Evolutionary conservation across 2,888 invertebrate species (phyloP), one percentile per base, ranked within the genome.

Genomic region (Chrysodeixis includens): DNA sequence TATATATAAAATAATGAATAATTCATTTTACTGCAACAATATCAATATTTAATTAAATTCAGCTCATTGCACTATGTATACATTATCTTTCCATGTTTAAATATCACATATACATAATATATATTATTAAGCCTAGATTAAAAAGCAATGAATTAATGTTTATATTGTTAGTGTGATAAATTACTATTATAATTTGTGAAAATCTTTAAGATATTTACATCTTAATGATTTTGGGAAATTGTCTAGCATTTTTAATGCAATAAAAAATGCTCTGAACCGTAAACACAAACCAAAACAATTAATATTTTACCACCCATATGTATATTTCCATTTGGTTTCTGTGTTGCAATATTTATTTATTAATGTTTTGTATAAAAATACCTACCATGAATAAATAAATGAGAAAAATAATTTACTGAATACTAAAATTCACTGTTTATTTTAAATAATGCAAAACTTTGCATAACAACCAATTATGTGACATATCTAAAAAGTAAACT

Each of bases 1-100:
- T 40, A n/a, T 72, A 60, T 60, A 56, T 18, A 18, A 16, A 56
- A n/a, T 53, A 12, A 49, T 67, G 0, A 55, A 55, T 64, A 9
- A 55, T 55, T 30, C 20, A 60, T 30, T 49, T 54, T 40, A 3
- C n/a, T 40, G 10, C 26, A 53, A 40, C 32, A 40, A 30, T 54
- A n/a, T 20, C 44, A 8, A 71, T 26, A 71, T 26, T 22, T 54
- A 8, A 30, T 18, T 40, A 20, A n/a, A 8, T 9, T 8, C n/a
- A 7, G 16, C 3, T 46, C 8, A 18, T 46, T 18, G 46, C 18
- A 46, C 16, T 46, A 46, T 46, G 16, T 46, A 18, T 46, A 46
- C 46, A 46, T 46, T 16, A 46, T 46, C 16, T 18, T 46, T 16
- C 12, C 12, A 3, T 14, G 35, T 8, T 35, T 35, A 9, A 14